Evolutionary conservation across 2,888 invertebrate genomes (phyloP).

Genomic region (Amiota minor): DNA sequence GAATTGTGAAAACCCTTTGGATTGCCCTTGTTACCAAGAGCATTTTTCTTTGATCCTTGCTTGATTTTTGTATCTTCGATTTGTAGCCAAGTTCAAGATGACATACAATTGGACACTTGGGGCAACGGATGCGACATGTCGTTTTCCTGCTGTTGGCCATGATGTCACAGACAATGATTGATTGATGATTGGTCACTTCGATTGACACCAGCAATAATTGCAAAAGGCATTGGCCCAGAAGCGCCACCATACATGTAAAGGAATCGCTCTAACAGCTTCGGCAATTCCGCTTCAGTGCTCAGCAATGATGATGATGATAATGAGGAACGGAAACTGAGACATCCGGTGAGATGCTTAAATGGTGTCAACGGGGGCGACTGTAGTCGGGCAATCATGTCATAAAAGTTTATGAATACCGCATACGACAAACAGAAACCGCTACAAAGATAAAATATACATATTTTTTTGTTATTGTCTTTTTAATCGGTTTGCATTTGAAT

Average conservation of each 20-base stretch:
- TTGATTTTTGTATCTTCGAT: conserved; percentile 50
- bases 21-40: not conserved
- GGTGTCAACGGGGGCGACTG: conserved; percentile 54
- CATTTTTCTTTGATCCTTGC: conserved; percentile 63
- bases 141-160: conserved; percentile 41
- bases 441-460: conserved; percentile 49
- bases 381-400: conserved; percentile 39
- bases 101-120: conserved; percentile 42
- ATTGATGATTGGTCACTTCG: conserved; percentile 40
- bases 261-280: conserved; percentile 45
- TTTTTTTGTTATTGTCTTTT: conserved; percentile 16
- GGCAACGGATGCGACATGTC: conserved; percentile 42
- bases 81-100: not conserved
- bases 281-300: conserved; percentile 55
- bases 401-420: conserved; percentile 57
- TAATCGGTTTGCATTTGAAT: conserved; percentile 15
- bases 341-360: conserved; percentile 47
- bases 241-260: not conserved
- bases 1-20: conserved; percentile 29
- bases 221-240: conserved; percentile 13
- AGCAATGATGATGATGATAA: conserved; percentile 30
- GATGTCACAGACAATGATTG: conserved; percentile 57
- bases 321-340: not conserved
- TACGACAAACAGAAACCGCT: conserved; percentile 37
- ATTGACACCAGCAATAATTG: conserved; percentile 17